Base-by-base conservation (phyloP, 2,888 invertebrate species). In the Cheilosia scutellata region DNA sequence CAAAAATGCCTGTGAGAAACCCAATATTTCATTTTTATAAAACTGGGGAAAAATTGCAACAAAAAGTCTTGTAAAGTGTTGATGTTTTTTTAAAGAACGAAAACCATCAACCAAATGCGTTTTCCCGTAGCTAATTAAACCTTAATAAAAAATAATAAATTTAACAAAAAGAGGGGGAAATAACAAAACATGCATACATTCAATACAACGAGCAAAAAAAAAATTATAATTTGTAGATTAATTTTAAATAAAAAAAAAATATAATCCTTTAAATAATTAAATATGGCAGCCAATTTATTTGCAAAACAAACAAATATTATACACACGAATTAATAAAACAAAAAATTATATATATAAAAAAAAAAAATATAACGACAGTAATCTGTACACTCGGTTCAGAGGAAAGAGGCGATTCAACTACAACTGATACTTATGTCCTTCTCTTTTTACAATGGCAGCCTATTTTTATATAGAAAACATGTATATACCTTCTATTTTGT, bases 331-430 rank as follows among this genome's bases (percentile, higher is more conserved):
- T 20, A 65, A 40, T 44, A 13, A 74, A 60, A 68, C 31, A 29
- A 72, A 37, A 65, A 57, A 44, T 6, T 33, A 60, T 9, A 57
- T 31, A 29, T 2, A 49, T n/a, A n/a, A n/a, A n/a, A 47, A 16
- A 7, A 58, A 40, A 31, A 72, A 62, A 37, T 33, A 62, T 66
- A 60, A 42, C 31, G 74, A 63, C 57, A 62, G 63, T 76, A 63
- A 72, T 70, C 37, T 70, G 68, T 78, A 78, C 55, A 88, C 82
- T 77, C 74, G 71, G 75, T 84, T 84, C 75, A 84, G 79, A 84
- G 75, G 84, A 76, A 76, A 76, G 65, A 80, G 84, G 70, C 79
- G 60, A 51, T 75, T 75, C 63, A 78, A 84, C 70, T 79, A 79
- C 79, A 60, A 66, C 70, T 76, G 70, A 84, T 70, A 84, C 79